phyloP scores from a whole-genome alignment of 1,140 invertebrate genomes.

The Zaprionus capensis region DNA sequence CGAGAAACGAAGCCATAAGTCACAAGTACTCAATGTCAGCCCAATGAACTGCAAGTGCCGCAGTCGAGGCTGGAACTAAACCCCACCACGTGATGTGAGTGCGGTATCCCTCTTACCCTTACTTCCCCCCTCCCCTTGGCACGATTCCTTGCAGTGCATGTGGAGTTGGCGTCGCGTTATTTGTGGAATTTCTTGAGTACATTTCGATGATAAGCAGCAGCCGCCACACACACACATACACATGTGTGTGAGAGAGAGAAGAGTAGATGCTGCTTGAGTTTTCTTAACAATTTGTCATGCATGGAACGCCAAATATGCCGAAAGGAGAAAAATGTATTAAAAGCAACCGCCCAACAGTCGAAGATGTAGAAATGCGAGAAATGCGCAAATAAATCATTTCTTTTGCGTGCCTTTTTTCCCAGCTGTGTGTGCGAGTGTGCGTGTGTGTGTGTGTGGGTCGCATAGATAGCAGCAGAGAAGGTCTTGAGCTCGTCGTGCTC shows the following conservation, averaged over 20 bases:
- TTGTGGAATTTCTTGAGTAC: constrained; percentile 81
- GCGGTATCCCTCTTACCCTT: not conserved
- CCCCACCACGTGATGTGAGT: not conserved
- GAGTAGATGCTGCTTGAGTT: constrained; percentile 54
- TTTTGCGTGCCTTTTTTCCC: constrained; percentile 62
- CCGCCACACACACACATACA: constrained; percentile 21
- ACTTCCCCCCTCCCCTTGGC: not conserved
- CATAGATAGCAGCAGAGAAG: constrained; percentile 36
- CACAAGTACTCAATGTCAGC: constrained; percentile 81
- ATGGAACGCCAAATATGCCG: constrained; percentile 80
- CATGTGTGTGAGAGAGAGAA: constrained; percentile 7
- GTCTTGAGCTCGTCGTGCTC: not conserved
- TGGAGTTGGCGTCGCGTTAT: constrained; percentile 72
- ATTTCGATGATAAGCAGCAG: constrained; percentile 77
- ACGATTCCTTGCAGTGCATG: constrained; percentile 46
- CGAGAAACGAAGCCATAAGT: constrained; percentile 67
- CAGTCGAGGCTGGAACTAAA: constrained; percentile 4
- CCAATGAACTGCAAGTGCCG: constrained; percentile 70
- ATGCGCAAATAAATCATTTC: constrained; percentile 79
- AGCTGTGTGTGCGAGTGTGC: constrained; percentile 6
- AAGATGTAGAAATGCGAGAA: constrained; percentile 76
- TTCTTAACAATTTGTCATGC: constrained; percentile 82
- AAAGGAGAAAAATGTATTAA: constrained; percentile 81
- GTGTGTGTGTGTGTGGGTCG: constrained; percentile 14
- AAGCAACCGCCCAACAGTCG: constrained; percentile 64